Conservation (phyloP, 2,888 invertebrate species). For the Drosophila multiciliata region DNA sequence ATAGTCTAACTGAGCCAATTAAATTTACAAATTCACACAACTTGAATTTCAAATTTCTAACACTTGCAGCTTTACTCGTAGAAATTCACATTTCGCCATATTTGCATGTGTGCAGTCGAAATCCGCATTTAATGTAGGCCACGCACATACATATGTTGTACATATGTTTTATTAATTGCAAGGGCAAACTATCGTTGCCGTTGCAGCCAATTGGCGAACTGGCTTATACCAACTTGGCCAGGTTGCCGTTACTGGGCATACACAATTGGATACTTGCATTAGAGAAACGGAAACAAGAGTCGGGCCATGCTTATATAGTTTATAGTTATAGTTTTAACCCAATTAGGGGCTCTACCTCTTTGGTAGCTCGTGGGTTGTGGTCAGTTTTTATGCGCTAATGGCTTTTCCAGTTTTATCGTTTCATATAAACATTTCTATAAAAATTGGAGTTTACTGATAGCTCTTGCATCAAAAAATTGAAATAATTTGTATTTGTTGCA, state of each 20-base stretch:
- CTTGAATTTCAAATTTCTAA: slow-evolving; percentile 67
- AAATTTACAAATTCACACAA: slow-evolving; percentile 26
- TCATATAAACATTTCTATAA: neutral
- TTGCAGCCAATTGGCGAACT: slow-evolving; percentile 51
- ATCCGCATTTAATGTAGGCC: slow-evolving; percentile 20
- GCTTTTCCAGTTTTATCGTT: too few species aligned
- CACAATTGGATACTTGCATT: slow-evolving; percentile 4
- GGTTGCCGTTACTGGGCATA: neutral
- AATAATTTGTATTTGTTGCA: neutral
- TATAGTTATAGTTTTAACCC: slow-evolving; percentile 62
- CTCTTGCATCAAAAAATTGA: neutral
- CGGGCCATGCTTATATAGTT: slow-evolving; percentile 24
- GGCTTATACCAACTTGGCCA: slow-evolving; percentile 46
- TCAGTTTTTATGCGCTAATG: slow-evolving; percentile 4
- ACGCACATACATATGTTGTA: slow-evolving; percentile 32
- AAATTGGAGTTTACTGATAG: neutral
- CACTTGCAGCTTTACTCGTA: slow-evolving; percentile 63
- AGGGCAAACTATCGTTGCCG: slow-evolving; percentile 20
- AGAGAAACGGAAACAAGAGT: slow-evolving; percentile 32
- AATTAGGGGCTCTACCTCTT: slow-evolving; percentile 52
- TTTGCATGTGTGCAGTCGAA: neutral
- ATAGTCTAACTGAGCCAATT: neutral
- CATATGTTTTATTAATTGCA: slow-evolving; percentile 49
- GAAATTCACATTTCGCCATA: slow-evolving; percentile 62
- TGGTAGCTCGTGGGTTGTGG: slow-evolving; percentile 10